These are phyloP conservation scores for Harpalus rubripes DNA, from an alignment of 2,888 invertebrate genomes.

Conservation along the genomic window DNA sequence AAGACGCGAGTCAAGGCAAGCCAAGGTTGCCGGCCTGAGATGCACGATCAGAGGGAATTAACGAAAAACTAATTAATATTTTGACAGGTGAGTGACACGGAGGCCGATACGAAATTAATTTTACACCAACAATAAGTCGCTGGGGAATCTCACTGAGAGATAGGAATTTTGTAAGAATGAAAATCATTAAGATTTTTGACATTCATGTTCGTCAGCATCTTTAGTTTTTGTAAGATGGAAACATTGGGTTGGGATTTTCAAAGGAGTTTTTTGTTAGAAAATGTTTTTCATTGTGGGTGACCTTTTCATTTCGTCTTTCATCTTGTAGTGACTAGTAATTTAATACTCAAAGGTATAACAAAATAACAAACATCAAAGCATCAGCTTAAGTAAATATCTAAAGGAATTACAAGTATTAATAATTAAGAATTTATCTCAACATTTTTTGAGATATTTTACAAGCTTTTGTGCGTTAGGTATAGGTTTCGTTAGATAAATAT, in stretches of 20 bases:
- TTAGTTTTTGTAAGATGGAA: neutral
- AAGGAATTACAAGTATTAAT: neutral
- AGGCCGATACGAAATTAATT: slow-evolving; percentile 52
- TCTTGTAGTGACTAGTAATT: neutral
- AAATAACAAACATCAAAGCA: neutral
- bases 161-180: slow-evolving; percentile 9
- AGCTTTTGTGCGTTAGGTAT: no score
- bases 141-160: slow-evolving; percentile 19
- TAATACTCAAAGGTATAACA: neutral
- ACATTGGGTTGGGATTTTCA: neutral
- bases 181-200: slow-evolving; percentile 4
- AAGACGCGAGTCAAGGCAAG: slow-evolving; percentile 28
- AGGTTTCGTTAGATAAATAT: no score
- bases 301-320: neutral
- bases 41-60: slow-evolving; percentile 30
- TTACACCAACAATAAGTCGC: slow-evolving; percentile 45
- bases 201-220: neutral
- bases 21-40: slow-evolving; percentile 35
- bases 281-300: neutral
- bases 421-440: neutral
- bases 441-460: no score
- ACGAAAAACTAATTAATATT: slow-evolving; percentile 65
- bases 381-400: neutral
- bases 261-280: neutral
- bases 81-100: slow-evolving; percentile 64